Evolutionary conservation across 2,888 invertebrate species (phyloP), one percentile per base, ranked within the genome.

Genomic region (Unio pictorum): DNA sequence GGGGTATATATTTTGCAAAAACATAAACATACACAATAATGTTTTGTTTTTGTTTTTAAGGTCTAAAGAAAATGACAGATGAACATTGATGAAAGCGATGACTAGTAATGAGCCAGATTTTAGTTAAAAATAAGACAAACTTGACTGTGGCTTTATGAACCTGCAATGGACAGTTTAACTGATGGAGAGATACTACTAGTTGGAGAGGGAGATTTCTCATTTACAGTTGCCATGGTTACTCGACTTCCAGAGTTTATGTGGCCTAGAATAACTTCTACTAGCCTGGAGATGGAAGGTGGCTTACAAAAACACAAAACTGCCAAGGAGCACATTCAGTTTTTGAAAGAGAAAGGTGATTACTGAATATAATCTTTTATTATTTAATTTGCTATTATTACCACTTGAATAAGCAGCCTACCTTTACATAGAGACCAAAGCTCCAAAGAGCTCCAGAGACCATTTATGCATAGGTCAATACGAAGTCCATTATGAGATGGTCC

Each of bases 171-270:
- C 30, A 45, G 11, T 26, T 60, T 73, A 30, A 66, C 73, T 23
- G 55, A 72, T 54, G 86, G 84, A 15, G 59, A 67, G 3, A 69
- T 81, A 20, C 85, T 92, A 56, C 84, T 92, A 18, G 86, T 92
- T 34, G 92, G 92, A 7, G 92, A 92, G 81, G 92, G 92, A 4
- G 92, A 92, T 85, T 92, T 92, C 85, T 92, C 92, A 3, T 92
- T 92, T 78, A 84, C 91, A 23, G 87, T 89, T 23, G 87, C 90
- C 26, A 84, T 92, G 63, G 75, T 86, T 45, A 82, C 85, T 54
- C 71, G 70, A 56, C 59, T 69, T 55, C 63, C 66, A 26, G 30
- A 57, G 11, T 55, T 20, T 8, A n/a, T 11, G 61, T 61, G 64
- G 45, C 15, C 20, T 15, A 55, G 61, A 55, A 75, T 87, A 54